Conservation (phyloP, 1,140 invertebrate genomes). For the Drosophila yakuba region DNA sequence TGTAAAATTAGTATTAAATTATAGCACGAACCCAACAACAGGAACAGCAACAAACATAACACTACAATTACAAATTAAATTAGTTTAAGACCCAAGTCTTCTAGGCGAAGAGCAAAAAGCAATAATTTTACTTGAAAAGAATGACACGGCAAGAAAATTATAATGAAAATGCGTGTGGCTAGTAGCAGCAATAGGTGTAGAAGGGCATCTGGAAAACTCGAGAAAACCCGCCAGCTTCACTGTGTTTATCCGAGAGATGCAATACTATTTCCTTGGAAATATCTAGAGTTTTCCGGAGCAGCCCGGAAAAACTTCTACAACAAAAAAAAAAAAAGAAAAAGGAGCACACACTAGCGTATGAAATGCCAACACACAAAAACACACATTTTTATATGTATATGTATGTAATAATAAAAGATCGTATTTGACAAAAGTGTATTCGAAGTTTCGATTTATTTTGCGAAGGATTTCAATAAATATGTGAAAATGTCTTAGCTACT, state of each 20-base stretch:
- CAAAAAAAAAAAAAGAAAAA: constrained; percentile 20
- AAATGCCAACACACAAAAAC: constrained; percentile 47
- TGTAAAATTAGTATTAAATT: constrained; percentile 65
- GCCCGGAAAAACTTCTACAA: constrained; percentile 32
- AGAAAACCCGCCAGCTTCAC: background rate
- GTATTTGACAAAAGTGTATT: constrained; percentile 70
- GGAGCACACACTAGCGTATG: constrained; percentile 42
- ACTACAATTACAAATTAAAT: constrained; percentile 61
- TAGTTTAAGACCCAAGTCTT: constrained; percentile 67
- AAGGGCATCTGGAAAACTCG: background rate
- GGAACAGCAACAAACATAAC: constrained; percentile 46
- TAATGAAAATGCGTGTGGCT: constrained; percentile 35
- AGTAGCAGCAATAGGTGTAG: constrained; percentile 38
- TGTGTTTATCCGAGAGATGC: background rate
- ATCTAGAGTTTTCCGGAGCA: constrained; percentile 17
- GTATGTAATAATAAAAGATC: constrained; percentile 56
- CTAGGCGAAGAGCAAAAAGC: constrained; percentile 72
- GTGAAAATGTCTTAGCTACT: constrained; percentile 46
- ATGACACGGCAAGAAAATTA: constrained; percentile 22
- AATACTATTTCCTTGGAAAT: background rate
- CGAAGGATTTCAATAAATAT: constrained; percentile 69
- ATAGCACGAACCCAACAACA: constrained; percentile 35
- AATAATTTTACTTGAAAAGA: constrained; percentile 77
- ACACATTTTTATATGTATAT: constrained; percentile 70
- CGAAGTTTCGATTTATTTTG: constrained; percentile 54